Conservation (phyloP, 2,113 vertebrate species). For the Mustela nigripes region DNA sequence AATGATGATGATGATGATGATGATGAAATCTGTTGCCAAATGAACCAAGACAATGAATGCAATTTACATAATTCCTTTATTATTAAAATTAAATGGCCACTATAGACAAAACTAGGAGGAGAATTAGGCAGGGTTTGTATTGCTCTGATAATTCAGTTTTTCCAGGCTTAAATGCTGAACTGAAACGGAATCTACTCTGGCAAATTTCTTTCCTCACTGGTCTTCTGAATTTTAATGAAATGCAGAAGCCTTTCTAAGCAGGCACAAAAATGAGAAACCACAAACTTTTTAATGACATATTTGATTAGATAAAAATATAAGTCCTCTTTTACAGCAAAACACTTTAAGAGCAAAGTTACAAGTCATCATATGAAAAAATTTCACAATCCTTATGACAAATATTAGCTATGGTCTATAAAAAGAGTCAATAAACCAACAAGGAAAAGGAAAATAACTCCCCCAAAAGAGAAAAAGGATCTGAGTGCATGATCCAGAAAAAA, state of each 20-base stretch:
- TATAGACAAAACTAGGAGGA: not conserved
- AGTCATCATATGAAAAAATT: not conserved
- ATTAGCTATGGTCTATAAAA: not conserved
- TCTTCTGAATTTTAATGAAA: conserved; percentile 63
- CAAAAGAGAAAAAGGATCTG: not conserved
- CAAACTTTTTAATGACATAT: conserved; percentile 42
- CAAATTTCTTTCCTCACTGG: not conserved
- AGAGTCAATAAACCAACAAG: conserved; percentile 21
- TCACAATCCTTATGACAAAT: not conserved
- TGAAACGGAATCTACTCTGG: not conserved
- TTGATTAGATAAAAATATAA: conserved; percentile 63
- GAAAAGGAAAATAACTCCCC: not conserved
- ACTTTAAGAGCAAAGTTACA: conserved; percentile 62
- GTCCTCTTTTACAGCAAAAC: conserved; percentile 32
- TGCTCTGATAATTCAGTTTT: not conserved
- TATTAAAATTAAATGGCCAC: not conserved
- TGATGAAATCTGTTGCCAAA: not conserved
- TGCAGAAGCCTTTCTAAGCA: conserved; percentile 6
- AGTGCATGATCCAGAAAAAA: not conserved
- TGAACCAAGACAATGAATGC: not conserved
- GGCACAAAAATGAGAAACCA: conserved; percentile 7
- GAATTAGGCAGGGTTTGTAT: not conserved
- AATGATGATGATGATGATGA: not conserved
- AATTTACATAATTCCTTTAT: not conserved
- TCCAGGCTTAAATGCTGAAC: not conserved